Percentiles rank a stretch among this genome's conserved stretches.
Evolutionary conservation across 1,140 invertebrate species (phyloP).

Genomic region (Aphelinus atriplicis): DNA sequence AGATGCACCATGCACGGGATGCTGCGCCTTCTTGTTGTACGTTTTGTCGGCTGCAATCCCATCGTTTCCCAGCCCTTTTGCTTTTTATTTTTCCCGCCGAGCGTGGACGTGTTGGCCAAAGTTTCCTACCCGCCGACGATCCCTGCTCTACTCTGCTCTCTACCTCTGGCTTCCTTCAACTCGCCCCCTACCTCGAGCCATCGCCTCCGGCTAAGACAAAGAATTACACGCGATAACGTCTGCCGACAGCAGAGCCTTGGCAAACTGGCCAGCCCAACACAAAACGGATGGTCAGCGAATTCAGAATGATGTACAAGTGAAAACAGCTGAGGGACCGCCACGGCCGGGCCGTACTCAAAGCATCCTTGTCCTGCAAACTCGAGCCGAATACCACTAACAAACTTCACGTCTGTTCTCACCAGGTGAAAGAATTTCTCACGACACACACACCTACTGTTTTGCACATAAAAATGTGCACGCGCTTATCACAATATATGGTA

Average conservation of each 20-base stretch:
- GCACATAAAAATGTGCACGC: not conserved
- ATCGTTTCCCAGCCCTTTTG: not conserved
- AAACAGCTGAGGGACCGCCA: conserved; percentile 9
- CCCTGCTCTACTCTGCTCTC: too few species aligned
- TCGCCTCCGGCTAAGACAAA: not conserved
- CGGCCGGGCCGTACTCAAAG: conserved; percentile 38
- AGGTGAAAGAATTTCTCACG: too few species aligned
- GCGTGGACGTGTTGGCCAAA: not conserved
- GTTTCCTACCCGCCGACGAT: not conserved
- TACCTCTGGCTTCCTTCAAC: too few species aligned
- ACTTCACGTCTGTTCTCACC: too few species aligned
- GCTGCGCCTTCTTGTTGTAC: not conserved
- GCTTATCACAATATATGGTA: conserved; percentile 46
- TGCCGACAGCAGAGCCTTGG: too few species aligned
- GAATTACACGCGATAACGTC: not conserved
- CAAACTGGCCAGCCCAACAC: too few species aligned
- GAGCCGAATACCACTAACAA: conserved; percentile 15
- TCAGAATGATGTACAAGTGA: too few species aligned
- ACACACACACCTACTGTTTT: too few species aligned
- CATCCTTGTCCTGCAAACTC: conserved; percentile 45
- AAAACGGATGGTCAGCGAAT: too few species aligned
- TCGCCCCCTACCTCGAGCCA: too few species aligned
- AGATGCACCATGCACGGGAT: too few species aligned
- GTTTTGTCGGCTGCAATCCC: not conserved
- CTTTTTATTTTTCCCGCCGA: not conserved